Evolutionary conservation across 2,113 vertebrate genomes (phyloP).

Genomic region (Axis porcinus): DNA sequence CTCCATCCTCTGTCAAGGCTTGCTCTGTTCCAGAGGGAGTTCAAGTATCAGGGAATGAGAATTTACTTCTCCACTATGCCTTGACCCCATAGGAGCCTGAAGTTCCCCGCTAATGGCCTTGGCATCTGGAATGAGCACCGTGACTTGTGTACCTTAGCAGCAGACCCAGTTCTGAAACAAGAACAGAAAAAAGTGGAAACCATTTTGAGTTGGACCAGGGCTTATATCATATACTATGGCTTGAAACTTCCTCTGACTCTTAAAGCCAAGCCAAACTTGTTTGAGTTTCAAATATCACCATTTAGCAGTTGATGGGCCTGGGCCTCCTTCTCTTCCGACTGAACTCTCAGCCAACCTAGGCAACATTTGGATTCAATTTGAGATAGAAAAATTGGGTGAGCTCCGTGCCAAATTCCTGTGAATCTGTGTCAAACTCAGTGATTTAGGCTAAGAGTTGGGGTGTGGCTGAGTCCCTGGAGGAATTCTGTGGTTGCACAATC

Average conservation of each 20-base stretch:
- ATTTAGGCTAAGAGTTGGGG: constrained; percentile 50
- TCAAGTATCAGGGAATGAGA: not conserved
- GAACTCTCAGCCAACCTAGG: constrained; percentile 55
- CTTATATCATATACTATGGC: not conserved
- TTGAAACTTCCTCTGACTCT: constrained; percentile 23
- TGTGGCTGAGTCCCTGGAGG: constrained; percentile 19
- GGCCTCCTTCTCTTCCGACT: not conserved
- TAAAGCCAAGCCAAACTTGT: constrained; percentile 35
- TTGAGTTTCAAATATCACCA: constrained; percentile 51
- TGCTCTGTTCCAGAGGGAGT: not conserved
- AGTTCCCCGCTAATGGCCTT: not conserved
- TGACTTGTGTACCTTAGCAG: not conserved
- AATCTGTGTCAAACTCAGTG: constrained; percentile 61
- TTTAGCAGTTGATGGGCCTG: not conserved
- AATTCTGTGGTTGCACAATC: constrained; percentile 55
- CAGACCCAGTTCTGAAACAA: not conserved
- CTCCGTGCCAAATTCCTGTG: constrained; percentile 61
- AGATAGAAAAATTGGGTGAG: constrained; percentile 43
- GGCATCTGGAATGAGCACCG: not conserved
- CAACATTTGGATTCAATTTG: constrained; percentile 65
- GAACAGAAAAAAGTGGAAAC: not conserved
- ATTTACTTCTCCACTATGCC: not conserved
- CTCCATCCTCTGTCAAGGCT: not conserved
- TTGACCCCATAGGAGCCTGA: not conserved
- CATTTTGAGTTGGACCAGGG: not conserved